Evolutionary conservation across 2,113 vertebrate genomes (phyloP), one percentile per base, ranked within the genome.

Genomic region (Orthonyx spaldingii): DNA sequence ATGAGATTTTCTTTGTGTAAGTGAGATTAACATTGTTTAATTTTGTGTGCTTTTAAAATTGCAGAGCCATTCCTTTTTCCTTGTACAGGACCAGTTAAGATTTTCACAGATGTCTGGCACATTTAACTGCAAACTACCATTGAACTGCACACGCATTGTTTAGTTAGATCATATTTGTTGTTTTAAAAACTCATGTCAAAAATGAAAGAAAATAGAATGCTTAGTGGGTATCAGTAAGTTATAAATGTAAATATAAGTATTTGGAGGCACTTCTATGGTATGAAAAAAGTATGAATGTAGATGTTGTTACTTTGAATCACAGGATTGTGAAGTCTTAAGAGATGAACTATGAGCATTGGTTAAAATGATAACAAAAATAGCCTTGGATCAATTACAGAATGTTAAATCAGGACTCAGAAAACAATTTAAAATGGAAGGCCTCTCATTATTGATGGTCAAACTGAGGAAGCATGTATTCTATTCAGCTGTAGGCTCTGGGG

Each of bases 181-280:
- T 33, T 90, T 93, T 70, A 90, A 90, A 87, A 90, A 89, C 88
- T 76, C 30, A 55, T 77, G 50, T n/a, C 55, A 87, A 85, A 92
- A 96, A 52, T 56, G 27, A 79, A 80, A 81, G 46, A 32, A 93
- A 91, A 52, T 52, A 3, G 26, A 50, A 63, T 89, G 42, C 39
- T 21, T 79, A 57, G 57, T 61, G 33, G 92, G 17, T 41, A 79
- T 68, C 30, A 52, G 42, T 84, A 86, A 93, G 81, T 74, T 75
- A 57, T 30, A 80, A 82, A 89, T 84, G 65, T 82, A 84, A 87
- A 74, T 65, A 42, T 32, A 77, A 92, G 42, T 55, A 59, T 77
- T 94, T 77, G 33, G 46, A 80, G 47, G 44, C 6, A 28, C 4
- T 93, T 87, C 26, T 89, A 33, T 14, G 3, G 5, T 60, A 72